Evolutionary conservation across 2,888 invertebrate species (phyloP).

Genomic region (Lasius platythorax): DNA sequence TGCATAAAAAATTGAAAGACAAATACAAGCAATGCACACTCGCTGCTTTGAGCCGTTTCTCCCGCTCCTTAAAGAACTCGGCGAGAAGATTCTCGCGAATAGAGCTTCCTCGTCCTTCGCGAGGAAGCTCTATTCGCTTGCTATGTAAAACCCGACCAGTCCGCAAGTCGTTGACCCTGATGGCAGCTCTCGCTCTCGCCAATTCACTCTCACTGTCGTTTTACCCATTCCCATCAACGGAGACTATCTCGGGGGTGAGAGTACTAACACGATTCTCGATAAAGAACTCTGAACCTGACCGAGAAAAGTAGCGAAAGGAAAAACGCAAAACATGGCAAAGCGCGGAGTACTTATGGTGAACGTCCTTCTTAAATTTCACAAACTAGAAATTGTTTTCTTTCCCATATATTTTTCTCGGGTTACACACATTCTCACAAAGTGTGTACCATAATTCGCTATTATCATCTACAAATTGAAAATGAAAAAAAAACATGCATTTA

Average conservation of each 20-base stretch:
- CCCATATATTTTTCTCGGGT: background rate
- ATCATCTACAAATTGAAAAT: background rate
- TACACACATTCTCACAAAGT: background rate
- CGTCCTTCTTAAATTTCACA: constrained; percentile 23
- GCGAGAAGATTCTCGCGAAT: background rate
- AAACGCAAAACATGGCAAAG: constrained; percentile 18
- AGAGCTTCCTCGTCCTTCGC: constrained; percentile 27
- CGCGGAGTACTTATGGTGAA: constrained; percentile 16
- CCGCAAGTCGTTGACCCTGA: constrained; percentile 60
- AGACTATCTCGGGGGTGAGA: constrained; percentile 29
- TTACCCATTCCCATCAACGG: constrained; percentile 41
- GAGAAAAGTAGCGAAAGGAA: constrained; percentile 34
- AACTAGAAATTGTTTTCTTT: background rate
- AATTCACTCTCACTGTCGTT: constrained; percentile 70
- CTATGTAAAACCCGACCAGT: constrained; percentile 51
- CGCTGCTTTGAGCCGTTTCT: background rate
- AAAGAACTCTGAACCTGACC: constrained; percentile 55
- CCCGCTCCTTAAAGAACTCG: background rate
- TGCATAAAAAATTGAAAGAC: constrained; percentile 4
- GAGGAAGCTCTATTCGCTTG: constrained; percentile 18
- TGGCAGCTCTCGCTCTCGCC: constrained; percentile 52
- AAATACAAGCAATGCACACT: background rate
- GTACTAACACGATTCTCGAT: constrained; percentile 55
- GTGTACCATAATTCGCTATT: background rate
- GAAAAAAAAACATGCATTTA: background rate